Base-by-base conservation (phyloP, 2,113 vertebrate species). In the Alces alces region DNA sequence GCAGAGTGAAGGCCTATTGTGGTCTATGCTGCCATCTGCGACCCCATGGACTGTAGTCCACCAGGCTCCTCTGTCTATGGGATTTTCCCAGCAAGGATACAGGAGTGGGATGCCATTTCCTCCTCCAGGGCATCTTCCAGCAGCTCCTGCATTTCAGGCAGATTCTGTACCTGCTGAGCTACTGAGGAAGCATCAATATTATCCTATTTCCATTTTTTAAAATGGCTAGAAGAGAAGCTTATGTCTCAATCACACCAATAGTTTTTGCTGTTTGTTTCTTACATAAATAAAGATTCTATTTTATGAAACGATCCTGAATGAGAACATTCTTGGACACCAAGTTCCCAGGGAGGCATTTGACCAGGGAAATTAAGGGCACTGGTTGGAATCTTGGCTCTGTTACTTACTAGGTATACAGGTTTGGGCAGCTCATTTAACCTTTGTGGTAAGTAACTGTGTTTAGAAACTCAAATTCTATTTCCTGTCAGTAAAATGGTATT, bases 401-500 rank as follows among this genome's bases (percentile, higher is more conserved):
- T 47, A 76, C 78, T 85, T 91, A 70, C 10, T 39, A 70, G 30
- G 47, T 47, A 15, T 33, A 14, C 66, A 30, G 84, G 12, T 27
- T 28, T 82, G 15, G 45, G 12, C 43, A 73, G 60, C 30, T 54
- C 47, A 76, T 58, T 84, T 88, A 91, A 85, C 8, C 43, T 47
- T 89, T 92, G 15, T 73, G 36, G 79, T 91, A 85, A 70, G 55
- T 43, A 45, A 80, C 52, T 90, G 28, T 57, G 8, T 52, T 91
- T 82, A 89, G 52, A 64, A 76, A 80, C 17, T 91, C 89, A 60
- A 70, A 45, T 57, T 93, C 36, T 91, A 60, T 91, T 93, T 91
- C 86, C 83, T 66, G 14, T 19, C 23, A 96, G 33, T 54, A 91
- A 96, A 88, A 96, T 50, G 28, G 27, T 50, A 83, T 96, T 93